These are phyloP conservation scores for Drosophila serrata DNA, from an alignment of 1,140 invertebrate species.

Conservation along the genomic window DNA sequence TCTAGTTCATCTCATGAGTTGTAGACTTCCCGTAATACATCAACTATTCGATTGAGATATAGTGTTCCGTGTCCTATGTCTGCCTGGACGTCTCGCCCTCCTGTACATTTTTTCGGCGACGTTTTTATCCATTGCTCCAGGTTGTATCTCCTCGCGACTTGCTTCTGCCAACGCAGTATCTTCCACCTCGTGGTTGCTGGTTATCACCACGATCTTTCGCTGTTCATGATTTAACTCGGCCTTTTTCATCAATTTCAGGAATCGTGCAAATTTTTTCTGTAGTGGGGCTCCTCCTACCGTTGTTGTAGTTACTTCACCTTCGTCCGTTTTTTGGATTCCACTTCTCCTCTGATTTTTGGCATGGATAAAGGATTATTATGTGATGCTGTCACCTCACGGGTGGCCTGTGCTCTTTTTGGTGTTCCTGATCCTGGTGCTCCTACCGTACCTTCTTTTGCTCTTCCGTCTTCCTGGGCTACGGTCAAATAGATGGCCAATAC, in stretches of 20 bases:
- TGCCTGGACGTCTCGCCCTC: too few relatives aligned
- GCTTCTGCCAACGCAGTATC: neutral
- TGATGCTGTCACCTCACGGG: too few relatives aligned
- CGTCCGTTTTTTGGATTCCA: neutral
- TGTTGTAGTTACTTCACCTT: neutral
- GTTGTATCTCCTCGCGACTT: too few relatives aligned
- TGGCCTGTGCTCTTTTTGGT: neutral
- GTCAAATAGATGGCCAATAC: neutral
- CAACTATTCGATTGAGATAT: too few relatives aligned
- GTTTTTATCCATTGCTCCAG: too few relatives aligned
- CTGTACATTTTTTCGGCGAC: too few relatives aligned
- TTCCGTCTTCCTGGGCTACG: neutral
- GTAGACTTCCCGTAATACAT: too few relatives aligned
- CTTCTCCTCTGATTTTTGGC: neutral
- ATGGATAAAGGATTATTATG: too few relatives aligned
- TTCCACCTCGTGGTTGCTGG: constrained; percentile 39
- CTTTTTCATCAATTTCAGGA: neutral
- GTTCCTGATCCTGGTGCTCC: too few relatives aligned
- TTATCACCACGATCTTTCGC: constrained; percentile 8
- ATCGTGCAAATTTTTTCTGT: constrained; percentile 18
- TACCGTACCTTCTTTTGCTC: too few relatives aligned
- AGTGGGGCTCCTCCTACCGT: neutral
- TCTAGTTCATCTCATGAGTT: neutral
- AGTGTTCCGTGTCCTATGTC: too few relatives aligned
- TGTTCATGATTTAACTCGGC: neutral